Evolutionary conservation across 1,140 invertebrate species (phyloP).

Genomic region (Lethocerus indicus): DNA sequence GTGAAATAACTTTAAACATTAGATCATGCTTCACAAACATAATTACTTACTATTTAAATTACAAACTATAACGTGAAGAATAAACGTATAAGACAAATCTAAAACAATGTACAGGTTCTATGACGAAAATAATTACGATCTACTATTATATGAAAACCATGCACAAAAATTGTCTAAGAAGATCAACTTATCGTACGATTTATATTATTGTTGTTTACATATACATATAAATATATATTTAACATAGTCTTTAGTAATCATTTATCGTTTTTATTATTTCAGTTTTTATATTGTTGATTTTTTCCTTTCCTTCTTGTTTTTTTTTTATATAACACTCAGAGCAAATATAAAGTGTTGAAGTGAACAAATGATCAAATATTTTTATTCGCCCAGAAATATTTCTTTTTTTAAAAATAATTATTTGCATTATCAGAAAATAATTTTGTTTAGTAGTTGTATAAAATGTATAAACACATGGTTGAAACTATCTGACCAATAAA

Average conservation of each 20-base stretch:
- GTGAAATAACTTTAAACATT: constrained; percentile 3
- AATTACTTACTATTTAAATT: constrained; percentile 6
- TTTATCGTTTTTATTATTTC: too few species aligned
- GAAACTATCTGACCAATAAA: neutral
- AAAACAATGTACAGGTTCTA: constrained; percentile 8
- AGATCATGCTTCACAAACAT: constrained; percentile 7
- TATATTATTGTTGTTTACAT: constrained; percentile 3
- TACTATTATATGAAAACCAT: constrained; percentile 10
- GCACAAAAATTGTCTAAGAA: constrained; percentile 12
- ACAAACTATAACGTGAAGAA: constrained; percentile 7
- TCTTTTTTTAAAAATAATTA: too few species aligned
- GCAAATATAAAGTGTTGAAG: too few species aligned
- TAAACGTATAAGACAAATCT: constrained; percentile 4
- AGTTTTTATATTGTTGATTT: too few species aligned
- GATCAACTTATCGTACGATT: constrained; percentile 10
- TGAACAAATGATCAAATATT: too few species aligned
- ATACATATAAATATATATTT: too few species aligned
- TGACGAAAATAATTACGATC: constrained; percentile 2
- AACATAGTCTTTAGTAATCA: too few species aligned
- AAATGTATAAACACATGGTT: constrained; percentile 2
- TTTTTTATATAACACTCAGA: too few species aligned
- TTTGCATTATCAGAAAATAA: too few species aligned
- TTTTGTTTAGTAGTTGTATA: constrained; percentile 13
- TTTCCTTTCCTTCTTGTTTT: too few species aligned
- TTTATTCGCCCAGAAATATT: too few species aligned